Evolutionary conservation across 2,888 invertebrate species (phyloP).

Genomic region (Tuta absoluta): DNA sequence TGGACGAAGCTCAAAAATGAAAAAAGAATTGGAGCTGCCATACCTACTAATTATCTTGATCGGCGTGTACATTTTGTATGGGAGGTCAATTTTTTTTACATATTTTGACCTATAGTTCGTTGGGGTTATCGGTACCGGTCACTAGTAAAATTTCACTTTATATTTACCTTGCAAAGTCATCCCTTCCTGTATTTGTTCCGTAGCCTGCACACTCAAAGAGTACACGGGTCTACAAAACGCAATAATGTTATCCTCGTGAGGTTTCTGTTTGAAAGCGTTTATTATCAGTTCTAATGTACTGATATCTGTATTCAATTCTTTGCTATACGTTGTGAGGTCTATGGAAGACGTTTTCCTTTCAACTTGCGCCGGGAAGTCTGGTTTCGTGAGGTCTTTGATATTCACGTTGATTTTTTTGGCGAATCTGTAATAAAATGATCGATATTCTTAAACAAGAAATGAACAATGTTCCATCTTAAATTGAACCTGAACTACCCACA

Average conservation of each 20-base stretch:
- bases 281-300: slow-evolving; percentile 86
- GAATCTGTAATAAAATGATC: slow-evolving; percentile 56
- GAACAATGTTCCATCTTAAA: not conserved
- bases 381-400: slow-evolving; percentile 65
- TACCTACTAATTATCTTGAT: too few species aligned
- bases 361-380: slow-evolving; percentile 60
- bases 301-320: slow-evolving; percentile 80
- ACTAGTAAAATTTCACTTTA: too few species aligned
- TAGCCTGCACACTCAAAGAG: slow-evolving; percentile 85
- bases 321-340: slow-evolving; percentile 49
- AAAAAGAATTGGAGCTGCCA: too few species aligned
- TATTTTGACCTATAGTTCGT: too few species aligned
- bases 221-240: slow-evolving; percentile 87
- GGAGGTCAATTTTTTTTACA: too few species aligned
- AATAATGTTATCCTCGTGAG: slow-evolving; percentile 87
- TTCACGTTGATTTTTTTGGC: slow-evolving; percentile 70
- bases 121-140: too few species aligned
- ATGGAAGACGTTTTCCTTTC: slow-evolving; percentile 52
- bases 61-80: too few species aligned
- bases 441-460: not conserved
- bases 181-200: slow-evolving; percentile 84
- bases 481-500: too few species aligned
- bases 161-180: slow-evolving; percentile 82
- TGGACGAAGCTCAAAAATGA: too few species aligned
- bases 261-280: slow-evolving; percentile 86